Base-by-base conservation (phyloP, 2,888 invertebrate genomes). In the Drosophila helvetica region DNA sequence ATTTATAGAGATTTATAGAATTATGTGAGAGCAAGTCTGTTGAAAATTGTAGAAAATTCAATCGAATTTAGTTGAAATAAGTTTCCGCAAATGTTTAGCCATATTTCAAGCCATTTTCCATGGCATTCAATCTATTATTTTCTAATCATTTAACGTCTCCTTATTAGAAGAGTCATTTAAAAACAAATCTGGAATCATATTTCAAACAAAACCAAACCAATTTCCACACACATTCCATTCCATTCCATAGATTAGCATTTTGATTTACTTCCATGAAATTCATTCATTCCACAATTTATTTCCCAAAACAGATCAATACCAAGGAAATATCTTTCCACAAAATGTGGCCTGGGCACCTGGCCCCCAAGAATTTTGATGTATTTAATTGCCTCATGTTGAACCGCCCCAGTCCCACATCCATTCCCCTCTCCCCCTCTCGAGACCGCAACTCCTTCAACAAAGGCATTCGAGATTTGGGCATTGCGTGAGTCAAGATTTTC, bases 401-500 rank as follows among this genome's bases (percentile, higher is more conserved):
- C 27, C 7, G 27, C 27, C 27, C 27, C 27, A 27, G 6, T 25
- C 6, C 25, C 25, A 25, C 30, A 45, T 30, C n/a, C n/a, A n/a
- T n/a, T n/a, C n/a, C n/a, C n/a, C n/a, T n/a, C n/a, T 64, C 45
- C 10, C 33, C 12, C 33, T 33, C 33, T 33, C 0, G 10, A 25
- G 19, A 66, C 27, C 25, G 45, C 38, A 47, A 71, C 55, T 70
- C 72, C 72, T 70, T 59, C 30, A 56, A 66, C 66, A 68, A 68
- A 66, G 65, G 50, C 56, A 56, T 66, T 33, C 30, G n/a, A 66
- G 66, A 66, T 68, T 68, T 43, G 33, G 57, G 57, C 57, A 50
- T 66, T 69, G 66, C 66, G 66, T 69, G 66, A 68, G 66, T 56
- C 57, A 69, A 66, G 69, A 50, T 43, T 65, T 65, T 15, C 67